Base-by-base conservation (phyloP, 2,113 vertebrate genomes). In the Elaphurus davidianus region DNA sequence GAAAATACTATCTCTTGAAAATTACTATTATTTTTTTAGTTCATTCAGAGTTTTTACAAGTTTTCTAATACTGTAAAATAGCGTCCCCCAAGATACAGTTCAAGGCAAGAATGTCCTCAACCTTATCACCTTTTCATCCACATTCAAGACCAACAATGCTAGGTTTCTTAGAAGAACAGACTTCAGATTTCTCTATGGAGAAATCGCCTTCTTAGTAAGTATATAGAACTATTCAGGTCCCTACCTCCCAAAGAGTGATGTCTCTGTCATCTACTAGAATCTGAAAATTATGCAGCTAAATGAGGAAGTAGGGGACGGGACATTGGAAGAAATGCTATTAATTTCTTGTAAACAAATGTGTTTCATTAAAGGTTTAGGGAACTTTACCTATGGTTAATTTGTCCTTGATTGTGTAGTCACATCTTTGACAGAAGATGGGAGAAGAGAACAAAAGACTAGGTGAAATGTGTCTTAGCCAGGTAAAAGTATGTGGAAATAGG, bases 281-380 rank as follows among this genome's bases (percentile, higher is more conserved):
- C 33, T 91, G 21, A 87, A 87, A 94, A 92, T 57, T 30, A 71
- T 7, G 1, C 27, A 85, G 9, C 62, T 95, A 83, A 14, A 87
- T 62, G 15, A 79, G 27, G 88, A 95, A 54, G 33, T 67, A 16
- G 43, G 78, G 71, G 87, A 81, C 6, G 87, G 92, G 25, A 59
- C 28, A 94, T 43, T 25, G 36, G 6, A 86, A 93, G 19, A 95
- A 82, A 95, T 52, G 60, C 78, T 54, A n/a, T 50, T 21, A 57
- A 93, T 86, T 87, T 90, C 59, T 85, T 60, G 54, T 76, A 95
- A 67, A 93, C 62, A 96, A 90, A 33, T 36, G 47, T 91, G 57
- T 74, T 87, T 93, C 64, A 36, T 81, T 50, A 50, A 90, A 78
- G 21, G 30, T 57, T 89, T 91, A 40, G 78, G 47, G 25, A 91